Conservation (phyloP, 2,113 vertebrate genomes). For the Acrocephalus kingi region DNA sequence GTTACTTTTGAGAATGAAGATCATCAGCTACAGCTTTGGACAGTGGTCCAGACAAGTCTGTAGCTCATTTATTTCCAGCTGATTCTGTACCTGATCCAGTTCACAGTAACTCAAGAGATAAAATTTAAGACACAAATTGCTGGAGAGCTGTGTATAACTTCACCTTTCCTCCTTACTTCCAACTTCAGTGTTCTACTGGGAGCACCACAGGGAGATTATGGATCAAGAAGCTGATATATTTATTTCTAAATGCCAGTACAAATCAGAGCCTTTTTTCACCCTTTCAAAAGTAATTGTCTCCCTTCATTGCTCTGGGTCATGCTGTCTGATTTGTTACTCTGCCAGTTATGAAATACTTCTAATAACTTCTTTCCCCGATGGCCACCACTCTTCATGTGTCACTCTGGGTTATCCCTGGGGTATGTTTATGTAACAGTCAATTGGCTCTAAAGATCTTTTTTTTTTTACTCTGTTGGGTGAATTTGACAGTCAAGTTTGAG, state of each 20-base stretch:
- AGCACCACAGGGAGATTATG: not conserved
- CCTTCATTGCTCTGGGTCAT: not conserved
- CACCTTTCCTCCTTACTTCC: not conserved
- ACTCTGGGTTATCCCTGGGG: slow-evolving; percentile 4
- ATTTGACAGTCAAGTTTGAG: slow-evolving; percentile 59
- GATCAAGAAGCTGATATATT: not conserved
- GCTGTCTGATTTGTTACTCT: not conserved
- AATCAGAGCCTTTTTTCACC: not conserved
- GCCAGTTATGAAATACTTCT: slow-evolving; percentile 55
- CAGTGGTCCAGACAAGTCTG: not conserved
- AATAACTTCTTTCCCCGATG: slow-evolving; percentile 12
- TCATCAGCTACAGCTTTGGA: not conserved
- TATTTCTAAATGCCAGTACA: slow-evolving; percentile 39
- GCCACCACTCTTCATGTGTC: not conserved
- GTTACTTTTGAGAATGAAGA: not conserved
- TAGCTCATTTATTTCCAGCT: not conserved
- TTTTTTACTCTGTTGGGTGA: slow-evolving; percentile 6
- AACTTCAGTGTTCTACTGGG: not conserved
- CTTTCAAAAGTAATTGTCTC: slow-evolving; percentile 22
- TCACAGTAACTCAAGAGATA: not conserved
- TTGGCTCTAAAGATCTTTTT: slow-evolving; percentile 47
- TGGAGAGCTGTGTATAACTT: not conserved
- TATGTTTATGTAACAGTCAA: slow-evolving; percentile 54
- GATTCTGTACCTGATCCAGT: not conserved
- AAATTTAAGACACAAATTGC: not conserved